A percentile compares a stretch with the other conserved stretches of the same genome.
These are phyloP conservation scores for Cheilosia impressa DNA, from an alignment of 2,888 invertebrate genomes.

Conservation along the genomic window DNA sequence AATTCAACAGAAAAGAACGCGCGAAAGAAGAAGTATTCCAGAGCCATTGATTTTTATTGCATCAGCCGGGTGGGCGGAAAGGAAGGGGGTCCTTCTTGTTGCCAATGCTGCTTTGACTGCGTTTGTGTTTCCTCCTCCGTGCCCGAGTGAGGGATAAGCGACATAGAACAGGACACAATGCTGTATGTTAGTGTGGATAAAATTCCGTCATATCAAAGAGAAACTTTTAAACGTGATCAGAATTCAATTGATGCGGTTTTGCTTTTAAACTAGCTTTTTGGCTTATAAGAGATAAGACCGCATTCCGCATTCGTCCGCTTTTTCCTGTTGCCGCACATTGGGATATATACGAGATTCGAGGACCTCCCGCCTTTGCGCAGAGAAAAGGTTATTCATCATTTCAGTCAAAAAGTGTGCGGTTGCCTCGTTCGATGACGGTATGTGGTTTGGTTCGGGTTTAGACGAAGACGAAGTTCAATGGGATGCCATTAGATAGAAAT, in stretches of 20 bases:
- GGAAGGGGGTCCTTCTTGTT: constrained; percentile 51
- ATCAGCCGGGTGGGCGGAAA: constrained; percentile 17
- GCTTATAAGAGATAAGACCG: constrained; percentile 72
- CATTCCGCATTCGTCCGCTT: constrained; percentile 69
- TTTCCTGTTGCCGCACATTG: constrained; percentile 31
- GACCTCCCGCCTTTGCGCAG: constrained; percentile 15
- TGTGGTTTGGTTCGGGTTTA: constrained; percentile 19
- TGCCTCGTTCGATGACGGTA: constrained; percentile 7
- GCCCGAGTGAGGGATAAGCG: constrained; percentile 17
- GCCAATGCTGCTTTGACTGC: constrained; percentile 40
- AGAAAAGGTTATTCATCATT: constrained; percentile 73
- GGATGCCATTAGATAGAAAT: constrained; percentile 69
- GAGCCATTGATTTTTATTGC: constrained; percentile 71
- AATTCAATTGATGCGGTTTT: constrained; percentile 76
- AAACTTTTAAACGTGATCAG: constrained; percentile 76
- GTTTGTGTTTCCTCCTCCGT: not conserved
- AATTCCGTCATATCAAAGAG: constrained; percentile 74
- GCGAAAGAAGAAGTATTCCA: constrained; percentile 21
- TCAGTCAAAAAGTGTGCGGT: constrained; percentile 59
- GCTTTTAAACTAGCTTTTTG: constrained; percentile 75
- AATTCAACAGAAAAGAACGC: constrained; percentile 38
- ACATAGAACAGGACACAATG: constrained; percentile 63
- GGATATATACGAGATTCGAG: not conserved
- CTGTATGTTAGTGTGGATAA: constrained; percentile 68
- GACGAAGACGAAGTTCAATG: constrained; percentile 65